Base-by-base conservation (phyloP, 2,797 vertebrate genomes). In the Rhincodon typus region DNA sequence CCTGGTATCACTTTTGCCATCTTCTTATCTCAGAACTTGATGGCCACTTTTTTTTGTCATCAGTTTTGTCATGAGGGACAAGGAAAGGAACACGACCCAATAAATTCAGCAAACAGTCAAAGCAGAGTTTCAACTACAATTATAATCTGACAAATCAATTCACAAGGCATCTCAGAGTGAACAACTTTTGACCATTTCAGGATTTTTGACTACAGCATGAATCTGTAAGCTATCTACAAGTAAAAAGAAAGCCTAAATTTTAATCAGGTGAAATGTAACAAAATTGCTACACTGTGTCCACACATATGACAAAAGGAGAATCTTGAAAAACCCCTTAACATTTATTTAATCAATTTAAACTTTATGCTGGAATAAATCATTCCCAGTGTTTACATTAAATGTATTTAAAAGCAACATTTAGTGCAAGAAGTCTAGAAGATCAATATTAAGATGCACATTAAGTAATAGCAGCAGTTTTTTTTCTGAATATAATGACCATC, bases 391-490 rank as follows among this genome's bases (percentile, higher is more conserved):
- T 84, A 10, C 21, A 91, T 30, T 66, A 34, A n/a, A 91, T 91
- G 88, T 1, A 15, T 57, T 62, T 66, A 66, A 62, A 38, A 66
- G 88, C 57, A 66, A 57, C 88, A 66, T 91, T 91, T 66, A 66
- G 53, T 1, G 57, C 62, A 2, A 4, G 27, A 62, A 62, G 30
- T n/a, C 25, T 66, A 6, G 53, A n/a, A 62, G 88, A 91, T 91
- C 88, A 91, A 91, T 91, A 91, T 91, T 66, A 91, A 91, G 88
- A n/a, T 91, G 4, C 30, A 62, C 87, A 90, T 90, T 62, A 62
- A 90, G 50, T 90, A 90, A 62, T 90, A 90, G 87, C 53, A 34
- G 50, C 57, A 30, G 25, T 62, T 91, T 66, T 91, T 30, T 34
- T 30, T 91, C 88, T 17, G 88, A 91, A 66, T 21, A 38, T 91